These are phyloP conservation scores for Sturnira hondurensis DNA, from an alignment of 2,113 vertebrate species.

Conservation along the genomic window DNA sequence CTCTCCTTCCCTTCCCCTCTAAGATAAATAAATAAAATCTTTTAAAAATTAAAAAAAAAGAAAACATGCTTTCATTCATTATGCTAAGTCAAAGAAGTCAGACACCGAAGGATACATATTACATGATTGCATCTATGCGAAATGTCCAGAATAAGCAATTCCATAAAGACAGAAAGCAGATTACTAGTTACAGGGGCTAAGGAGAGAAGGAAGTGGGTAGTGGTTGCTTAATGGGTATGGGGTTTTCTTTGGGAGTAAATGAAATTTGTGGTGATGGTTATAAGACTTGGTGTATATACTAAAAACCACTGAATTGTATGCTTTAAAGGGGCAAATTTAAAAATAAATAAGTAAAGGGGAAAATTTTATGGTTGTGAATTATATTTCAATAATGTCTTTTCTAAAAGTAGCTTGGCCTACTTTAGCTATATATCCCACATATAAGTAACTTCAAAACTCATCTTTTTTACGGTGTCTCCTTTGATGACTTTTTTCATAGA, in stretches of 20 bases:
- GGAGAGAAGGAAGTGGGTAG: neutral
- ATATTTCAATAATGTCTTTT: neutral
- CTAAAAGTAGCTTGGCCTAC: neutral
- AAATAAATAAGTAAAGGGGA: neutral
- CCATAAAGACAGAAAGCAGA: neutral
- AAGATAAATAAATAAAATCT: too few species aligned
- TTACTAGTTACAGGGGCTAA: neutral
- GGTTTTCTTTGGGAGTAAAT: neutral
- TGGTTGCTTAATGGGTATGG: neutral
- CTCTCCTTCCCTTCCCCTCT: too few species aligned
- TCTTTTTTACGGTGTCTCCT: neutral
- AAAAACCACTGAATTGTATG: neutral
- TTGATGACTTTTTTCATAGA: constrained; percentile 6
- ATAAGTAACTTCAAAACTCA: constrained; percentile 5
- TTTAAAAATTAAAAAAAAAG: too few species aligned
- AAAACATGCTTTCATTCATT: neutral
- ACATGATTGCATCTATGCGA: neutral
- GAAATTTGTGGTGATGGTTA: neutral
- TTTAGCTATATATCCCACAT: neutral
- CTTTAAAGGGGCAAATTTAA: neutral
- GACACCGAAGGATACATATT: neutral
- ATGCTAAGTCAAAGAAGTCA: neutral
- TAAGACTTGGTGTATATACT: neutral
- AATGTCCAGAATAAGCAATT: constrained; percentile 2
- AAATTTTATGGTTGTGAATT: neutral